These are phyloP conservation scores for Pyrocephalus nanus DNA, from an alignment of 2,797 vertebrate genomes.

Conservation along the genomic window DNA sequence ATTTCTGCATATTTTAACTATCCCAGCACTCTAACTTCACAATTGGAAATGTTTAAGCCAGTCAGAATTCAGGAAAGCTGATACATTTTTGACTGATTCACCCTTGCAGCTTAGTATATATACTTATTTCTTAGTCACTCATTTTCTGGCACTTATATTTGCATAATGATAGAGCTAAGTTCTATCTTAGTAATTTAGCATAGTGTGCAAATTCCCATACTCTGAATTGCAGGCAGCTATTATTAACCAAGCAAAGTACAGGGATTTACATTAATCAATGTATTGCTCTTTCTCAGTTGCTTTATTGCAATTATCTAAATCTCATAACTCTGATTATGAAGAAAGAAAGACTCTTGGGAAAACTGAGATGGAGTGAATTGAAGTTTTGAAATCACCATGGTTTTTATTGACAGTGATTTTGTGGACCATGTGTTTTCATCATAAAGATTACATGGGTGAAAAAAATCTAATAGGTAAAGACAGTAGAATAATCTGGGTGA, in stretches of 20 bases:
- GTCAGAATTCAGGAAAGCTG: not conserved
- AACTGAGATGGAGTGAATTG: not conserved
- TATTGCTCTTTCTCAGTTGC: not conserved
- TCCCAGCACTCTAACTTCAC: not conserved
- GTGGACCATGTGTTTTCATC: not conserved
- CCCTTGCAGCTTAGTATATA: not conserved
- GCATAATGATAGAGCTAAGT: not conserved
- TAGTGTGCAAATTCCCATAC: not conserved
- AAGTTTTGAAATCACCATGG: rapidly evolving
- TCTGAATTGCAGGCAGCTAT: not conserved
- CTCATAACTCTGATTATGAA: not conserved
- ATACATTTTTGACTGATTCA: not conserved
- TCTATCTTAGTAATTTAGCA: not conserved
- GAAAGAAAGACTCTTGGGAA: not conserved
- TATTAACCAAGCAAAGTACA: not conserved
- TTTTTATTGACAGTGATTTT: not conserved
- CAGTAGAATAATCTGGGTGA: not conserved
- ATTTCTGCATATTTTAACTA: not conserved
- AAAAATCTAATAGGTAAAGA: not conserved
- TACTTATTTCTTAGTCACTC: not conserved
- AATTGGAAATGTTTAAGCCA: not conserved
- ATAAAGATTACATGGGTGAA: not conserved
- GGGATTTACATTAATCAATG: not conserved
- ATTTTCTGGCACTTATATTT: not conserved
- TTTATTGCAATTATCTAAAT: not conserved